Evolutionary conservation across 2,113 vertebrate species (phyloP).

Genomic region (Probosciger aterrimus): DNA sequence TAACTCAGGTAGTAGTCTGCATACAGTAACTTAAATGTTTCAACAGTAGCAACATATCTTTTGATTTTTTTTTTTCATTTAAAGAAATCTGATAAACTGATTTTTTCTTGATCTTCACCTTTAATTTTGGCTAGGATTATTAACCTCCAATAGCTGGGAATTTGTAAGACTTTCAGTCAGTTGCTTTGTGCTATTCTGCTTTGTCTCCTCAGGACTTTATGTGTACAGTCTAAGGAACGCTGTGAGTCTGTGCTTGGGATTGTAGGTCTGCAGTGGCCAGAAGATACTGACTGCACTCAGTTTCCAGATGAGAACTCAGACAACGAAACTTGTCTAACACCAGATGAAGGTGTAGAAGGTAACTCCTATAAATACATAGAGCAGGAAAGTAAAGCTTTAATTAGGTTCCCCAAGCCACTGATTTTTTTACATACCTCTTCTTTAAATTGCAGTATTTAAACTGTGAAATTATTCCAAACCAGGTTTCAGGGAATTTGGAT

Average conservation of each 20-base stretch:
- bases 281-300: conserved; percentile 89
- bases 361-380: background rate
- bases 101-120: background rate
- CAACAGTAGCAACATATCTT: background rate
- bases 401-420: background rate
- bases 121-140: background rate
- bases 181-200: background rate
- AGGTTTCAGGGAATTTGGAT: background rate
- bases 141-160: background rate
- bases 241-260: conserved; percentile 92
- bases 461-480: background rate
- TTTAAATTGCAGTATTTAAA: background rate
- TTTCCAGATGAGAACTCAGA: conserved; percentile 87
- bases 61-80: background rate
- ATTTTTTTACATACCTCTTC: background rate
- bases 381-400: background rate
- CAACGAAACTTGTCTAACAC: conserved; percentile 85
- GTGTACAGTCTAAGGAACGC: conserved; percentile 85
- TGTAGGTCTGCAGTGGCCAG: conserved; percentile 95
- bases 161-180: background rate
- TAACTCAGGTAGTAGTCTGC: background rate
- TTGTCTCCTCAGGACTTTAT: conserved; percentile 78
- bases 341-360: conserved; percentile 89
- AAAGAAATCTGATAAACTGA: background rate
- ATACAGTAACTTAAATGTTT: background rate